Base-by-base conservation (phyloP, 2,113 vertebrate genomes). In the Falcunculus frontatus region DNA sequence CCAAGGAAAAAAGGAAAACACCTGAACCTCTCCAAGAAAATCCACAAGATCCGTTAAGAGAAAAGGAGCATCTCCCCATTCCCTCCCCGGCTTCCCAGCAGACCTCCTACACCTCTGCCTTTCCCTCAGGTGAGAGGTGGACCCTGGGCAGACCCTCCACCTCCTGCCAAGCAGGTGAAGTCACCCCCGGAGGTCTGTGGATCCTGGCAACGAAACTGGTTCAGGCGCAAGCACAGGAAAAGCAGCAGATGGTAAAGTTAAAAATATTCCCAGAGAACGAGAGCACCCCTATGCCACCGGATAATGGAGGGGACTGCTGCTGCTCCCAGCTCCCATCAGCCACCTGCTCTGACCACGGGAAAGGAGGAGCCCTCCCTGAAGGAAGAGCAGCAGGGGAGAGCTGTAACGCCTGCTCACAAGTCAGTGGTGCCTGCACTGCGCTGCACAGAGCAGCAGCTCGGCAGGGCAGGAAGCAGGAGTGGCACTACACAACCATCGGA, bases 231-330 rank as follows among this genome's bases (percentile, higher is more conserved):
- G 84, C 57, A 89, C 81, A 91, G 96, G 94, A 93, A 96, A 93
- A 83, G 92, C 87, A 87, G 90, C 96, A 97, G 96, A 97, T 97
- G 96, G 96, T 33, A 35, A 77, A 73, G 93, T 89, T 95, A 97
- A 96, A 96, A 96, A 96, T 95, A 96, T n/a, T 86, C 78, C 92
- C 39, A 23, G 83, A n/a, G 80, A 95, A 94, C 3, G 2, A 90
- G 29, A 92, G 92, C 77, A 95, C 84, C 67, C 80, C 90, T 67
- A 9, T 80, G 93, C 53, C 39, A 68, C 84, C 70, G 41, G 95
- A 94, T 84, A 82, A 72, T 16, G 10, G 81, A 68, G 27, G 74
- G 53, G 47, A 47, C 11, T 3, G 22, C 76, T 87, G 72, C 90
- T 74, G 81, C 94, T 68, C 27, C 6, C 64, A 20, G 16, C 47